A percentile compares a stretch with the other conserved stretches of the same genome.
Evolutionary conservation across 2,888 invertebrate genomes (phyloP).

Genomic region (Acleris literana): DNA sequence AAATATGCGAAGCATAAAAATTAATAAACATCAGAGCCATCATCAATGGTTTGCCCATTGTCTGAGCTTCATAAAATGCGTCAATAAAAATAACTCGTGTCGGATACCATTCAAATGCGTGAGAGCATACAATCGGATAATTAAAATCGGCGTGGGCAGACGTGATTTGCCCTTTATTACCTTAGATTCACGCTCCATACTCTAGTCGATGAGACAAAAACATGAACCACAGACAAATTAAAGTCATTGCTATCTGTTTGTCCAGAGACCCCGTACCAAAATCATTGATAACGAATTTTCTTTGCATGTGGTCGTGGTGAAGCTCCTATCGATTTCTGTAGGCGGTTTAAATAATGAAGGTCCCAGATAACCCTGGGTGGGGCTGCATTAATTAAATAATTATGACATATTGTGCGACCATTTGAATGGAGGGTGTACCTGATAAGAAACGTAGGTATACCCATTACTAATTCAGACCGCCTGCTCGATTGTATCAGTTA

Average conservation of each 20-base stretch:
- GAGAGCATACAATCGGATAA: conserved; percentile 63
- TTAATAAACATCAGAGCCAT: not conserved
- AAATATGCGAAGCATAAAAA: too few species aligned
- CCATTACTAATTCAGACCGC: conserved; percentile 62
- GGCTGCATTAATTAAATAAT: conserved; percentile 81
- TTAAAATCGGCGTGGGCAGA: conserved; percentile 63
- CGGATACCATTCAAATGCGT: conserved; percentile 57
- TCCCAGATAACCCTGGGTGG: conserved; percentile 67
- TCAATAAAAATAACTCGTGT: conserved; percentile 34
- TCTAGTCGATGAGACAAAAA: conserved; percentile 48
- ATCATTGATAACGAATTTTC: conserved; percentile 3
- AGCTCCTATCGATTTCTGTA: conserved; percentile 27
- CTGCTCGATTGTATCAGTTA: conserved; percentile 45
- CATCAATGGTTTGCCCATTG: not conserved
- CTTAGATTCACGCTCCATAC: conserved; percentile 35
- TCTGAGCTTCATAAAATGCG: conserved; percentile 15
- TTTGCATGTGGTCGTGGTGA: conserved; percentile 28
- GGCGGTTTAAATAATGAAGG: conserved; percentile 59
- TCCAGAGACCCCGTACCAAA: conserved; percentile 4
- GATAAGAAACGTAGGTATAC: conserved; percentile 64
- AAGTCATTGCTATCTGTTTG: conserved; percentile 6
- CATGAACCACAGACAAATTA: conserved; percentile 48
- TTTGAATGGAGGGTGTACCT: conserved; percentile 71
- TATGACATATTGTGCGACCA: conserved; percentile 80
- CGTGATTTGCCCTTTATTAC: conserved; percentile 46